phyloP scores from a whole-genome alignment of 1,140 invertebrate species.

The Meteorus sp. region DNA sequence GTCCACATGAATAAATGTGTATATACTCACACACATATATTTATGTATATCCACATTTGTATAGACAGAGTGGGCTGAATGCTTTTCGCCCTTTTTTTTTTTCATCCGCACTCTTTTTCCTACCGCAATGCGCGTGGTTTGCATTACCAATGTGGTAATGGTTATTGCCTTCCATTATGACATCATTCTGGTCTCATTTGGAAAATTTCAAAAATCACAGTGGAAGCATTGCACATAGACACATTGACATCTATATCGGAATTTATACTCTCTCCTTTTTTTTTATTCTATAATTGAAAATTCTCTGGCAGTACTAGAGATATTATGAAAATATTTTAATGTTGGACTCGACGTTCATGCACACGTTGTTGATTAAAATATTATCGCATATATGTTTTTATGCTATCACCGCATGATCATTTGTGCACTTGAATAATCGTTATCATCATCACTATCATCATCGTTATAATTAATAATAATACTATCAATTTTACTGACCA shows the following conservation, averaged over 20 bases:
- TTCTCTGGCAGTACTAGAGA: neutral
- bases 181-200: constrained; percentile 1
- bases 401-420: constrained; percentile 5
- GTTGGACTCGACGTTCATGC: neutral
- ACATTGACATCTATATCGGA: too few relatives aligned
- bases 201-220: constrained; percentile 16
- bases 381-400: neutral
- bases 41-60: too few relatives aligned
- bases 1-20: too few relatives aligned
- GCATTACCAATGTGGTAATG: constrained; percentile 23
- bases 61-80: too few relatives aligned
- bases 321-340: constrained; percentile 4
- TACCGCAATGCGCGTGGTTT: constrained; percentile 7
- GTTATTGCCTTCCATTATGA: constrained; percentile 23
- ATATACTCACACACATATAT: too few relatives aligned
- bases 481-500: neutral
- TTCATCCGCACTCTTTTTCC: constrained; percentile 9
- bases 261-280: too few relatives aligned
- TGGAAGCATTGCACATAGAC: neutral
- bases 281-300: neutral
- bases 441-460: constrained; percentile 21
- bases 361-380: constrained; percentile 17
- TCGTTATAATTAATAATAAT: constrained; percentile 18
- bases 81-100: neutral
- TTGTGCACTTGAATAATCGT: constrained; percentile 3